Base-by-base conservation (phyloP, 2,888 invertebrate genomes). In the Drosophila paranaensis region DNA sequence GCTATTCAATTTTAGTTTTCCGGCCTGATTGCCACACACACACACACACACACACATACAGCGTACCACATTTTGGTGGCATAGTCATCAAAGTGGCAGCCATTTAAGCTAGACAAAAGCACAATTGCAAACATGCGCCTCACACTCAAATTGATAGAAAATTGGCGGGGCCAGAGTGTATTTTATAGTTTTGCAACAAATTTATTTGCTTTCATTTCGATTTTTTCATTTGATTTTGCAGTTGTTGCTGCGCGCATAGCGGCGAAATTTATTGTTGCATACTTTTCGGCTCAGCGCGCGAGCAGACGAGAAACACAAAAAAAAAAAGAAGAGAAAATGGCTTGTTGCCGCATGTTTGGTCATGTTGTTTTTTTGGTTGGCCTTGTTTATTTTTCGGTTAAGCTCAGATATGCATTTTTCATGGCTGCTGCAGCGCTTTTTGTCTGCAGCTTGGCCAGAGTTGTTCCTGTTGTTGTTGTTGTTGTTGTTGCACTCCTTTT, bases 331-430 rank as follows among this genome's bases (percentile, higher is more conserved):
- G 54, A 56, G 16, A 70, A 71, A 69, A 66, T 65, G 67, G 43
- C 40, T 39, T 69, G 64, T 53, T 66, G 81, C 71, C 67, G 75
- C 83, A 86, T 79, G 77, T 60, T 56, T 61, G 61, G 56, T 53
- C 60, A 61, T 64, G 69, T 45, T 70, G 67, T 70, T 39, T 30
- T 37, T 3, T 25, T 50, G 54, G 54, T 54, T 54, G 74, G 66
- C 63, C 70, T 72, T 83, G 79, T 88, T 88, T 85, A 81, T 85
- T 85, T 85, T 81, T 83, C 81, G 84, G 84, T 85, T 85, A 83
- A 85, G 60, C 84, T 74, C 79, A 83, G 83, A 85, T 80, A 88
- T 85, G 89, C 89, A 88, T 85, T 86, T 85, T 85, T 88, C 87
- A 85, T 88, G 84, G 84, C 57, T 60, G 48, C 70, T 46, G 50